phyloP scores from a whole-genome alignment of 92 coral and sea anemone species.

The Epizoanthus rinbou region DNA sequence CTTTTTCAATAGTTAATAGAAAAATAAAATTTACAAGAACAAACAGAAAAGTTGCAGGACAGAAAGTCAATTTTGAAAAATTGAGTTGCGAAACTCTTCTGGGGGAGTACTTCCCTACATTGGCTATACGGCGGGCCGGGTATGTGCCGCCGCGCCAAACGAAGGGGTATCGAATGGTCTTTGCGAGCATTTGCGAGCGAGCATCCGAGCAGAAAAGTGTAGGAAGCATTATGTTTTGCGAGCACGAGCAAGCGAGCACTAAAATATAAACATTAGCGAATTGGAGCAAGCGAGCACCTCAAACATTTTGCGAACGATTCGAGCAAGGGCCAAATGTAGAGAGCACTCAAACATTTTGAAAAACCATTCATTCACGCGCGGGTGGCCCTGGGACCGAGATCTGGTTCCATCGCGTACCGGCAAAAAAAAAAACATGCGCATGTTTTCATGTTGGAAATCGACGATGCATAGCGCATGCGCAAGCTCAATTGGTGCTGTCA shows the following conservation, averaged over 20 bases:
- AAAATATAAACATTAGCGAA: no score
- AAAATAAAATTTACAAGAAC: conserved; percentile 12
- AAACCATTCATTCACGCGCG: conserved; percentile 3
- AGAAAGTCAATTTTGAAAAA: conserved; percentile 13
- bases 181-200: no score
- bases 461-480: not conserved
- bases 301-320: no score
- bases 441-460: conserved; percentile 10
- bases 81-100: conserved; percentile 15
- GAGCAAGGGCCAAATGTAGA: conserved; percentile 6
- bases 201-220: no score
- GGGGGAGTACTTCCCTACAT: no score
- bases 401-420: conserved; percentile 13
- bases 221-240: no score
- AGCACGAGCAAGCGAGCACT: no score
- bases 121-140: no score
- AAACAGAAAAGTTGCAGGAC: conserved; percentile 16
- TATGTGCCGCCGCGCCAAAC: no score
- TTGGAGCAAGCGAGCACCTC: no score
- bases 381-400: conserved; percentile 3
- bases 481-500: no score
- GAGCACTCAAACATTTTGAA: conserved; percentile 15
- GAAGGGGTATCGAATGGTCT: no score
- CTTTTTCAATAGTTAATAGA: conserved; percentile 13
- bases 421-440: conserved; percentile 10